Conservation (phyloP, 2,888 invertebrate species). For the Andricus curvator region DNA sequence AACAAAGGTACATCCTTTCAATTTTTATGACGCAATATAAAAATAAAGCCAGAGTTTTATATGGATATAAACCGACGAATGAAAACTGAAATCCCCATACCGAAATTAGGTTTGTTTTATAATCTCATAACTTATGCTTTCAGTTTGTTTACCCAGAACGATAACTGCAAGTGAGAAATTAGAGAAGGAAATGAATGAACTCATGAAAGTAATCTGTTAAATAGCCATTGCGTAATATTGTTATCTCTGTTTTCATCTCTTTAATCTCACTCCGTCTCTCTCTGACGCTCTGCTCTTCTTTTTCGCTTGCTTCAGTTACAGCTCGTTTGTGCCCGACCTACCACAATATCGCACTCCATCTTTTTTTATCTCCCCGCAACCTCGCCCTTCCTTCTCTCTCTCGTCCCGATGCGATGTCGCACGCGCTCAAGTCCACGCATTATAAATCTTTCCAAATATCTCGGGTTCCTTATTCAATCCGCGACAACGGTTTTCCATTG, state of each 20-base stretch:
- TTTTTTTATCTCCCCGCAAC: constrained; percentile 8
- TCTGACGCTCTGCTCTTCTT: constrained; percentile 44
- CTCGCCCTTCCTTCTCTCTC: constrained; percentile 46
- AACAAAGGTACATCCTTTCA: too few species aligned
- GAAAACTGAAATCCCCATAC: too few species aligned
- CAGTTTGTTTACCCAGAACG: neutral
- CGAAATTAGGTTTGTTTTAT: neutral
- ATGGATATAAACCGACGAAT: too few species aligned
- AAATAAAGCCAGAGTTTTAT: too few species aligned
- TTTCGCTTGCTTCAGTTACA: constrained; percentile 44
- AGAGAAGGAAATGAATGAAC: neutral
- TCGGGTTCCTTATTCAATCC: constrained; percentile 60
- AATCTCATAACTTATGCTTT: neutral
- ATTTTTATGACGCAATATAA: too few species aligned
- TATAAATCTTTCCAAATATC: constrained; percentile 68
- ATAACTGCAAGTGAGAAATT: neutral
- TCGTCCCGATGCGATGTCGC: constrained; percentile 46
- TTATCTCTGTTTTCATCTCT: constrained; percentile 49
- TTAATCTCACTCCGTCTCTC: constrained; percentile 36
- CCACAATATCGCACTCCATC: constrained; percentile 56
- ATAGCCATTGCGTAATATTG: constrained; percentile 63
- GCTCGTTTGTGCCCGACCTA: constrained; percentile 57
- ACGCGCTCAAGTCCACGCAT: constrained; percentile 61
- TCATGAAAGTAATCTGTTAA: constrained; percentile 64
- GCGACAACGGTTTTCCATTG: constrained; percentile 46